Evolutionary conservation across 2,797 vertebrate species (phyloP).

Genomic region (Pseudochirops cupreus): DNA sequence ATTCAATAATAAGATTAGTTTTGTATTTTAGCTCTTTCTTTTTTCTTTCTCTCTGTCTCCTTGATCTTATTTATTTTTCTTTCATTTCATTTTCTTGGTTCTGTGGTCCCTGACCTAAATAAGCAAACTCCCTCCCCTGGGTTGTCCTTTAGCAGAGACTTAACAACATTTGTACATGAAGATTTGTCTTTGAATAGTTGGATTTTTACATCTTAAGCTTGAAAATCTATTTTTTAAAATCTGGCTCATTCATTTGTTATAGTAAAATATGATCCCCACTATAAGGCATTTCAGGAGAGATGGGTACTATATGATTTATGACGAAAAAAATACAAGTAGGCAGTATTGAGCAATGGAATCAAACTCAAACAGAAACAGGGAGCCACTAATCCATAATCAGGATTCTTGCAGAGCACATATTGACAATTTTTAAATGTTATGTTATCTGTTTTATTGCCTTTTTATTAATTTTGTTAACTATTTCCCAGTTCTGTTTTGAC

Average conservation of each 20-base stretch:
- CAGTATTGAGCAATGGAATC: background rate
- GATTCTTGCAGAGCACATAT: background rate
- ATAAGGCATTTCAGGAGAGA: background rate
- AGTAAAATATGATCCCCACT: background rate
- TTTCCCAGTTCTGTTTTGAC: background rate
- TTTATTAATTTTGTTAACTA: background rate
- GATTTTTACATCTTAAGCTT: background rate
- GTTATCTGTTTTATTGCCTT: background rate
- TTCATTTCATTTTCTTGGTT: conserved; percentile 4
- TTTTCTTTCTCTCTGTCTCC: background rate
- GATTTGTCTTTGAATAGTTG: conserved; percentile 13
- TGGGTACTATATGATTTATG: background rate
- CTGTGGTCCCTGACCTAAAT: conserved; percentile 37
- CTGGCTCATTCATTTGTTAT: background rate
- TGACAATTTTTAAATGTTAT: background rate
- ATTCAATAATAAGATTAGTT: conserved; percentile 3
- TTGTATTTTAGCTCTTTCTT: background rate
- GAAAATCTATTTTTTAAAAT: background rate
- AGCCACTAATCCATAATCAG: background rate
- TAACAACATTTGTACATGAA: conserved; percentile 10
- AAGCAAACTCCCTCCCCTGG: conserved; percentile 31
- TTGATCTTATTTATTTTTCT: conserved; percentile 6
- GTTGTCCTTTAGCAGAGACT: conserved; percentile 8
- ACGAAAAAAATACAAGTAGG: background rate
- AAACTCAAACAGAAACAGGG: background rate